Percentiles rank a stretch among this genome's conserved stretches.
phyloP scores from a whole-genome alignment of 2,888 invertebrate species.

The Operophtera brumata region DNA sequence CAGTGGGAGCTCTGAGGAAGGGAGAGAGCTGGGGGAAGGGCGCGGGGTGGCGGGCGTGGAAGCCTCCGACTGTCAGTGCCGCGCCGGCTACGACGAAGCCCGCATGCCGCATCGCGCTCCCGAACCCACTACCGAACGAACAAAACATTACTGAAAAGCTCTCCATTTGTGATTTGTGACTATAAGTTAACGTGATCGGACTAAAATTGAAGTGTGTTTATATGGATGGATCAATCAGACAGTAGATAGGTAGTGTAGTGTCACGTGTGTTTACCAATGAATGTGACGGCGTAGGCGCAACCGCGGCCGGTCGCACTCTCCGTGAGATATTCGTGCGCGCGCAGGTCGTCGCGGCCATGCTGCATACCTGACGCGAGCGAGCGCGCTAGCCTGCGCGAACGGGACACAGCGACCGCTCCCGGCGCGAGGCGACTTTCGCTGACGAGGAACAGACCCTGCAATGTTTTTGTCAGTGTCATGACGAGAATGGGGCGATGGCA shows the following conservation, averaged over 20 bases:
- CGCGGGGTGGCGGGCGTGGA: conserved; percentile 62
- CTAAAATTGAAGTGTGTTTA: conserved; percentile 36
- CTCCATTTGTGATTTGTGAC: conserved; percentile 47
- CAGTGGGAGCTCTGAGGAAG: conserved; percentile 73
- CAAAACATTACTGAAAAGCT: conserved; percentile 67
- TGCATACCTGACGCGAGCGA: conserved; percentile 79
- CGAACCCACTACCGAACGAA: conserved; percentile 48
- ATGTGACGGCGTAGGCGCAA: conserved; percentile 78
- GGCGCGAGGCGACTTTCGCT: conserved; percentile 63
- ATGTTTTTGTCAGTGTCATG: conserved; percentile 73
- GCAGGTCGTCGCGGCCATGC: conserved; percentile 79
- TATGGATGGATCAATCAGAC: conserved; percentile 36
- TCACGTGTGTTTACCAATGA: conserved; percentile 78
- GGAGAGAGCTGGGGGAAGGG: conserved; percentile 58
- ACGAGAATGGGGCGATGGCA: conserved; percentile 74
- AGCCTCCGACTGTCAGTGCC: conserved; percentile 76
- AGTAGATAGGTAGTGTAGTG: conserved; percentile 62
- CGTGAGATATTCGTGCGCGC: conserved; percentile 79
- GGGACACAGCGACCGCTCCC: conserved; percentile 69
- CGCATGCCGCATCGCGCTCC: conserved; percentile 58
- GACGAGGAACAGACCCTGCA: conserved; percentile 63
- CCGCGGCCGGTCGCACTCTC: conserved; percentile 71
- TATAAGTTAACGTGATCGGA: conserved; percentile 26
- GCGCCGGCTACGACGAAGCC: conserved; percentile 65
- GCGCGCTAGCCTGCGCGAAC: conserved; percentile 75